Percentiles rank a stretch among this genome's conserved stretches.
Evolutionary conservation across 2,797 vertebrate species (phyloP).

Genomic region (Trematomus bernacchii): DNA sequence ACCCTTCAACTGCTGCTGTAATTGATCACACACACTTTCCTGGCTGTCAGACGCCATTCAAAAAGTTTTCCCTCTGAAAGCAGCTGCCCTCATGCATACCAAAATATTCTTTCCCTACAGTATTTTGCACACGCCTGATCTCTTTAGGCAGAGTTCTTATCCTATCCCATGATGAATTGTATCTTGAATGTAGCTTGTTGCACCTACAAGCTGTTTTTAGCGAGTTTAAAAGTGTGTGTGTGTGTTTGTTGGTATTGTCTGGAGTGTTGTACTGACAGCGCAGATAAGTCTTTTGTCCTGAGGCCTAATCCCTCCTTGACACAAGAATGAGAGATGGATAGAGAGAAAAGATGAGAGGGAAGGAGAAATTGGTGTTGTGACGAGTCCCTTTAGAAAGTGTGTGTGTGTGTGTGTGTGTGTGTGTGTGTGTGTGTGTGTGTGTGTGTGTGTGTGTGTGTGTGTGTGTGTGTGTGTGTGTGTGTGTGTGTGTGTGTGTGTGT

Average conservation of each 20-base stretch:
- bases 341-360: slow-evolving; percentile 46
- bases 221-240: slow-evolving; percentile 38
- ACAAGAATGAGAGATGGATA: slow-evolving; percentile 52
- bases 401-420: background rate
- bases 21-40: slow-evolving; percentile 37
- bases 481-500: too few species aligned
- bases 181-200: slow-evolving; percentile 45
- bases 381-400: slow-evolving; percentile 30
- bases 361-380: slow-evolving; percentile 25
- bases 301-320: slow-evolving; percentile 66
- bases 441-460: slow-evolving; percentile 13
- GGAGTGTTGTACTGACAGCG: slow-evolving; percentile 52
- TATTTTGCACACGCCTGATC: slow-evolving; percentile 48
- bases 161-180: slow-evolving; percentile 37
- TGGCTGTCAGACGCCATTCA: slow-evolving; percentile 27
- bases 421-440: slow-evolving; percentile 12
- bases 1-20: slow-evolving; percentile 24
- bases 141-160: slow-evolving; percentile 58
- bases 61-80: slow-evolving; percentile 11
- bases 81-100: slow-evolving; percentile 9
- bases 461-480: slow-evolving; percentile 14
- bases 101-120: slow-evolving; percentile 19
- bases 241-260: slow-evolving; percentile 41
- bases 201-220: slow-evolving; percentile 52
- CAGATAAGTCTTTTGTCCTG: slow-evolving; percentile 61